A percentile compares a stretch with the other conserved stretches of the same genome.
Evolutionary conservation across 2,888 invertebrate species (phyloP).

Genomic region (Hydrotaea diabolus): DNA sequence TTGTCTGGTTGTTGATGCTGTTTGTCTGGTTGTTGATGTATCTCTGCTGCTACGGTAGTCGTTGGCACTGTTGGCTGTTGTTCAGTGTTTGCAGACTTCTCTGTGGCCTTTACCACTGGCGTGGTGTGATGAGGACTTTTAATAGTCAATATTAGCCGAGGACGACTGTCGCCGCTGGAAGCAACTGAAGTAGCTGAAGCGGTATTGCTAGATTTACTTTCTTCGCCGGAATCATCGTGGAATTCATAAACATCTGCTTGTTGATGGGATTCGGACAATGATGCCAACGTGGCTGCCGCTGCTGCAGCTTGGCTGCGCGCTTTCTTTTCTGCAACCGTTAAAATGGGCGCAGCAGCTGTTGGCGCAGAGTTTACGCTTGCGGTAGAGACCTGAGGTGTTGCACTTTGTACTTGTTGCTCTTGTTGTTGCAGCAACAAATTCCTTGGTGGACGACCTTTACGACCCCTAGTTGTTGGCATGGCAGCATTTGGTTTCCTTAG

Average conservation of each 20-base stretch:
- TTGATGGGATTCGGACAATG: conserved; percentile 50
- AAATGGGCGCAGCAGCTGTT: conserved; percentile 45
- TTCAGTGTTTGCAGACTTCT: conserved; percentile 52
- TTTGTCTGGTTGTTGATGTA: conserved; percentile 44
- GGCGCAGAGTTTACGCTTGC: conserved; percentile 27
- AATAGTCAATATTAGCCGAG: conserved; percentile 90
- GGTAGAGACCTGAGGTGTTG: conserved; percentile 41
- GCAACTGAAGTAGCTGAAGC: conserved; percentile 12
- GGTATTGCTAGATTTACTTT: conserved; percentile 77
- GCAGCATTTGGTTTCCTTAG: conserved; percentile 80
- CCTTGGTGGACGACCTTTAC: conserved; percentile 81
- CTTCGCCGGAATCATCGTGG: conserved; percentile 93
- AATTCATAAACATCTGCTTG: conserved; percentile 93
- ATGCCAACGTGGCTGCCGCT: conserved; percentile 48
- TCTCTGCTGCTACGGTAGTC: conserved; percentile 80
- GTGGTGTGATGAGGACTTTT: conserved; percentile 83
- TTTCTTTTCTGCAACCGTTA: conserved; percentile 79
- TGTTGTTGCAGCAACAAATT: conserved; percentile 77
- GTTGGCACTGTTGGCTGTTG: conserved; percentile 78
- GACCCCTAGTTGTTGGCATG: conserved; percentile 76
- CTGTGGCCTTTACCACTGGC: conserved; percentile 69
- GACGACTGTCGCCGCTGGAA: conserved; percentile 81
- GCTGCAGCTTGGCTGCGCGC: conserved; percentile 72
- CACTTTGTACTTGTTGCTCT: conserved; percentile 59
- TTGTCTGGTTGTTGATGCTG: conserved; percentile 48